Base-by-base conservation (phyloP, 2,113 vertebrate genomes). In the Tinamus guttatus region DNA sequence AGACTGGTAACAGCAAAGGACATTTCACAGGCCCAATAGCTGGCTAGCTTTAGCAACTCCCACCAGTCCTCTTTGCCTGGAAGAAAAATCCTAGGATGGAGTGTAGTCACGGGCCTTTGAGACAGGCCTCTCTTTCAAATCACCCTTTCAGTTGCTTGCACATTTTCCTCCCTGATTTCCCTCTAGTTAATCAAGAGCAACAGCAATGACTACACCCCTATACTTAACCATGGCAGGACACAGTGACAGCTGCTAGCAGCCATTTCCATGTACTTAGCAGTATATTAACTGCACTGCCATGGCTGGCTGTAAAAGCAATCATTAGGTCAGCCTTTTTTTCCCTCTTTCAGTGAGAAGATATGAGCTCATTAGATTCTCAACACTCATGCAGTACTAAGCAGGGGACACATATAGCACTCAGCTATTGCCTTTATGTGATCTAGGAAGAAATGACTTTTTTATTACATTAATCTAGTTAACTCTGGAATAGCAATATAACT, bases 401-500 rank as follows among this genome's bases (percentile, higher is more conserved):
- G 32, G 79, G 32, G 76, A 70, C 64, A 54, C 36, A 43, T 41
- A 40, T 47, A 36, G 52, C 38, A 78, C 27, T 83, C 65, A 75
- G 85, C 43, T 68, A 38, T 51, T 62, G 59, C 24, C 51, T 95
- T 93, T 91, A 41, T 64, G 38, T 12, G 25, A 19, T 30, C 30
- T 28, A 64, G 63, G 38, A 77, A 64, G 45, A 95, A 81, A 75
- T 74, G 51, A 17, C 41, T 88, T 93, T 91, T 86, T 60, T 88
- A 52, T n/a, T 8, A 56, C 34, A 86, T 84, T 91, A 88, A 84
- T 93, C 56, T 90, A 84, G 84, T 93, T 87, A 94, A 64, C 60
- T 32, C 70, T 87, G 93, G 87, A 95, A 93, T 94, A 95, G 20
- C 32, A 74, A 96, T 19, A 70, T 78, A 90, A 91, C 54, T 93